Evolutionary conservation across 2,113 vertebrate genomes (phyloP), one percentile per base, ranked within the genome.

Genomic region (Pterocles gutturalis): DNA sequence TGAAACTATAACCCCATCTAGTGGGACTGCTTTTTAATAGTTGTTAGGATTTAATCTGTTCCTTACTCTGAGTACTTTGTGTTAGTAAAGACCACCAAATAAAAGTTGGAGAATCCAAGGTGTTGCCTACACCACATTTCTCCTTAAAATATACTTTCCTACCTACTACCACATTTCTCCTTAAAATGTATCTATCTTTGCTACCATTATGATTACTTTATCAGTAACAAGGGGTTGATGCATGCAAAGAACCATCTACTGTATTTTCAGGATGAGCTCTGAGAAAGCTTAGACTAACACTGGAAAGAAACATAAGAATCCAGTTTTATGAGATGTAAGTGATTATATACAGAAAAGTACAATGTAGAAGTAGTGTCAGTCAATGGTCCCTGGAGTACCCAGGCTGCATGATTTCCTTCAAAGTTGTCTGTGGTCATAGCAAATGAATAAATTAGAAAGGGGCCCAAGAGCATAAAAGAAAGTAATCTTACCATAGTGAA

Each of bases 1-100:
- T 87, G 83, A 88, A 94, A 84, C 41, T 53, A 65, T 43, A 92
- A 73, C 89, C 19, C 79, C 73, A 90, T 48, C 94, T 96, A 95
- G 91, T 82, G 92, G 78, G 65, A 57, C 31, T 88, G 20, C 22
- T 60, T 82, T 79, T 53, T 48, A 90, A 58, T 10, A 66, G n/a
- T 41, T 85, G 55, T 22, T 25, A 90, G 34, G 19, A 49, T 61
- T 70, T 82, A 15, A 61, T 65, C 17, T 69, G 17, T n/a, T 57
- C 36, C 31, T 55, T 60, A 36, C 8, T 89, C 21, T 48, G 38
- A 71, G 25, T 45, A 69, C 31, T 58, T 65, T 48, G 11, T 84
- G 5, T 45, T 84, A 72, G n/a, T 22, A 82, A 81, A 71, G 26
- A 38, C 21, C 7, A 28, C 10, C 9, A 62, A 62, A 65, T 4